phyloP scores from a whole-genome alignment of 92 coral and sea anemone genomes.

The Siderastrea radians region DNA sequence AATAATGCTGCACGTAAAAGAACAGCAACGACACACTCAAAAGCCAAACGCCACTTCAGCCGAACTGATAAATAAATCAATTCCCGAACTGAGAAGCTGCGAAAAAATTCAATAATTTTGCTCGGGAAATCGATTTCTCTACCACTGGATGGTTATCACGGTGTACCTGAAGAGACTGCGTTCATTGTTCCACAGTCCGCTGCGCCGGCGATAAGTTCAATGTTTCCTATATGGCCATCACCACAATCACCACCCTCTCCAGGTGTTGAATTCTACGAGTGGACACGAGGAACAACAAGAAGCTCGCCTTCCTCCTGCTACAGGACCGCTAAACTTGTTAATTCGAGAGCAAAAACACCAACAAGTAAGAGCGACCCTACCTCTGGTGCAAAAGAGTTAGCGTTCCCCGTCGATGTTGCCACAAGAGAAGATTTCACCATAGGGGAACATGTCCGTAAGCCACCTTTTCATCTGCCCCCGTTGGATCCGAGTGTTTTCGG shows the following conservation, averaged over 20 bases:
- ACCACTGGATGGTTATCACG: too few species aligned
- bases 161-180: neutral
- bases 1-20: too few species aligned
- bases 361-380: neutral
- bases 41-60: too few species aligned
- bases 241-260: neutral
- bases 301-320: neutral
- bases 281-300: neutral
- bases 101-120: neutral
- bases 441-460: too few species aligned
- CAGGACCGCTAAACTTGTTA: neutral
- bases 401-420: too few species aligned
- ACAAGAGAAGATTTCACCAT: too few species aligned
- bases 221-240: neutral
- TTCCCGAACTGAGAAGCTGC: too few species aligned
- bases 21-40: too few species aligned
- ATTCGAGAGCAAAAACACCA: neutral
- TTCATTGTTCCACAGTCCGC: neutral
- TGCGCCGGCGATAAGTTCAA: neutral
- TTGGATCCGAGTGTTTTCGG: neutral
- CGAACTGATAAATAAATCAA: too few species aligned
- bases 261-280: slow-evolving; percentile 4
- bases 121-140: neutral
- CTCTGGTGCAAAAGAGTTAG: neutral
- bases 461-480: neutral